Percentiles rank a stretch among this genome's conserved stretches.
phyloP scores from a whole-genome alignment of 2,113 vertebrate species.

The Condylura cristata region DNA sequence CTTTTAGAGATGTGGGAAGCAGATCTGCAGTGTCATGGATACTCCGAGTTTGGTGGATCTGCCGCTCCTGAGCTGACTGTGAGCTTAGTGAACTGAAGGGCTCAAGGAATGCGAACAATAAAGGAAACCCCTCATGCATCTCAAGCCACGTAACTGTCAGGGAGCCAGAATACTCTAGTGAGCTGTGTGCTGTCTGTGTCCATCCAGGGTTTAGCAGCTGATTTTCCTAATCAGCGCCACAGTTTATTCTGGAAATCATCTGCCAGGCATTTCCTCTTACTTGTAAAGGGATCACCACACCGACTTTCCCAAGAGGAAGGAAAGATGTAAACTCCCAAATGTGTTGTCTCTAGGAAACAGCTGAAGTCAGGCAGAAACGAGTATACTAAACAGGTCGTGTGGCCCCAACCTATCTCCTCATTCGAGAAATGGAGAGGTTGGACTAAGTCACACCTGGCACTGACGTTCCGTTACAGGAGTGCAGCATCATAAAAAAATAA shows the following conservation, averaged over 20 bases:
- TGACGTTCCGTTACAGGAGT: slow-evolving; percentile 23
- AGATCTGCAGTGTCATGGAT: background rate
- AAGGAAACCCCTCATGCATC: slow-evolving; percentile 10
- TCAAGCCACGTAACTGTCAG: background rate
- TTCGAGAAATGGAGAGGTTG: slow-evolving; percentile 21
- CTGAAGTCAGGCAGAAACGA: background rate
- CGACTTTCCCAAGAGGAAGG: background rate
- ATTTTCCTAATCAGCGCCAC: background rate
- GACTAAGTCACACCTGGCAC: background rate
- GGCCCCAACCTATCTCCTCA: background rate
- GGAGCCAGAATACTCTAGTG: background rate
- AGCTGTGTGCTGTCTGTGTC: background rate
- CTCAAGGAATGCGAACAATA: background rate
- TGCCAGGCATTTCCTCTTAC: background rate
- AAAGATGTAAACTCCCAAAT: background rate
- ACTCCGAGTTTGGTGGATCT: background rate
- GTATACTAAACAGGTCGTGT: background rate
- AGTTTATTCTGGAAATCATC: slow-evolving; percentile 11
- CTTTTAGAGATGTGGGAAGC: background rate
- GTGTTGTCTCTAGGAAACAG: background rate
- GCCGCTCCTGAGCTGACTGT: background rate
- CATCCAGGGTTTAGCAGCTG: background rate
- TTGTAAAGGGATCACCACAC: background rate
- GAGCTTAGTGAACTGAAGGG: background rate
- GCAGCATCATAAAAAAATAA: slow-evolving; percentile 7